Evolutionary conservation across 1,140 invertebrate species (phyloP).

Genomic region (Lutraria rhynchaena): DNA sequence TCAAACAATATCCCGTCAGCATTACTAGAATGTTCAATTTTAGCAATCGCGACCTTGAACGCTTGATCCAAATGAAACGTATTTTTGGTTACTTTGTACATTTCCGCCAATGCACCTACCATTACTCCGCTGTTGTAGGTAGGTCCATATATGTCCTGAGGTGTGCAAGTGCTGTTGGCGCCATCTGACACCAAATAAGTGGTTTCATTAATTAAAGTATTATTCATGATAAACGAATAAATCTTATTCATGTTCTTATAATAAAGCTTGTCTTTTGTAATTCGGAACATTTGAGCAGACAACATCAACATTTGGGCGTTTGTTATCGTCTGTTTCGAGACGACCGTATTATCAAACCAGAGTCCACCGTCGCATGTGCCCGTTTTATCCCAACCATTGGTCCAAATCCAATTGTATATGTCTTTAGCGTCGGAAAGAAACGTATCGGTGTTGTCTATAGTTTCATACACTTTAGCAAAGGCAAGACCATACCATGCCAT

Average conservation of each 20-base stretch:
- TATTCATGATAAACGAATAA: constrained; percentile 60
- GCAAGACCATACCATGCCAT: constrained; percentile 69
- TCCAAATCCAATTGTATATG: constrained; percentile 68
- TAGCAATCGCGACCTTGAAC: constrained; percentile 52
- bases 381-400: constrained; percentile 64
- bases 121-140: constrained; percentile 65
- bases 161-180: constrained; percentile 24
- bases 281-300: constrained; percentile 59
- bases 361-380: constrained; percentile 62
- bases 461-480: constrained; percentile 64
- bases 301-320: constrained; percentile 61
- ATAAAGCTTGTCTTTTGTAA: constrained; percentile 53
- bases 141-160: constrained; percentile 45
- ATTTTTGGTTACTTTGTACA: constrained; percentile 60
- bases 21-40: constrained; percentile 59
- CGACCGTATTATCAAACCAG: constrained; percentile 65
- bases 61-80: constrained; percentile 54
- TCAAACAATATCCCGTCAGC: constrained; percentile 60
- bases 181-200: constrained; percentile 63
- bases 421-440: constrained; percentile 60
- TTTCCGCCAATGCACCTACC: constrained; percentile 62
- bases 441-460: constrained; percentile 34
- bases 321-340: constrained; percentile 65
- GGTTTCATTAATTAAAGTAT: constrained; percentile 60
- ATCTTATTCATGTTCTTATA: constrained; percentile 51